Conservation (phyloP, 2,888 invertebrate species). For the Eurytoma adleriae region DNA sequence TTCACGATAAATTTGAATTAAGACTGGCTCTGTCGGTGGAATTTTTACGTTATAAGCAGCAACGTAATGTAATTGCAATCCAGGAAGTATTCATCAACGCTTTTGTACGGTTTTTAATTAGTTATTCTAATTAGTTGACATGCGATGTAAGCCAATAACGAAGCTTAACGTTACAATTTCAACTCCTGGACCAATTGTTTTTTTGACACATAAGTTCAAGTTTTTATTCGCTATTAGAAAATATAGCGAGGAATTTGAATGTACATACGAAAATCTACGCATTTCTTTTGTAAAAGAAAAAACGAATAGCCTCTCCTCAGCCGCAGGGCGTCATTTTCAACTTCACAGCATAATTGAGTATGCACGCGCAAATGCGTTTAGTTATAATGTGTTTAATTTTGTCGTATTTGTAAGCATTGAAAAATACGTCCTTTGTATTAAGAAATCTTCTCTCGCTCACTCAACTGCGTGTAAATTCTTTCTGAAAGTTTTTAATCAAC, state of each 20-base stretch:
- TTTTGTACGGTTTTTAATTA: no score
- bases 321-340: slow-evolving; percentile 14
- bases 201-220: slow-evolving; percentile 23
- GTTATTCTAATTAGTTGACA: no score
- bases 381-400: neutral
- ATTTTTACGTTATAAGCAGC: neutral
- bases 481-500: slow-evolving; percentile 17
- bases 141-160: neutral
- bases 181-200: slow-evolving; percentile 6
- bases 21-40: slow-evolving; percentile 21
- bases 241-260: slow-evolving; percentile 44
- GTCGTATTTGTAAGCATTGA: slow-evolving; percentile 21
- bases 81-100: neutral
- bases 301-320: slow-evolving; percentile 40
- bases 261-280: slow-evolving; percentile 36
- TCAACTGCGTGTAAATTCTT: neutral
- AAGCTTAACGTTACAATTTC: neutral
- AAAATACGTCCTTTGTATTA: slow-evolving; percentile 26
- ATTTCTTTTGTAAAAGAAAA: slow-evolving; percentile 35
- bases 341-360: slow-evolving; percentile 41
- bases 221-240: slow-evolving; percentile 27
- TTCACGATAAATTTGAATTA: slow-evolving; percentile 6
- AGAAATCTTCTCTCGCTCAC: slow-evolving; percentile 25
- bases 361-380: slow-evolving; percentile 30
- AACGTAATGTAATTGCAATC: neutral